Conservation (phyloP, 2,888 invertebrate species). For the Melieria picta region DNA sequence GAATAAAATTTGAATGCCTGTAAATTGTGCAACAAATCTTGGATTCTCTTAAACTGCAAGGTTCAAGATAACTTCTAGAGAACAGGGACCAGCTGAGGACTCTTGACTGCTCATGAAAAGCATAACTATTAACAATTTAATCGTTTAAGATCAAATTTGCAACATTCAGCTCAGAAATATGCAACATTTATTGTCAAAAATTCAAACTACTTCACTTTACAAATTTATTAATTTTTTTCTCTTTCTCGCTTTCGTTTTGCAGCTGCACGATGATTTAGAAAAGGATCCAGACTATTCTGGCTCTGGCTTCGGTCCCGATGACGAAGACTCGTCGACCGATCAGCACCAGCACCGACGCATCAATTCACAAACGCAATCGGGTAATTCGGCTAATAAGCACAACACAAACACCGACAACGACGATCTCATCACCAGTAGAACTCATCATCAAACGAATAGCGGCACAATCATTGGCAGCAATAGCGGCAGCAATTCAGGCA, state of each 20-base stretch:
- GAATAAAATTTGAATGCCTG: too few relatives aligned
- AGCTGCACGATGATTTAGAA: slow-evolving; percentile 68
- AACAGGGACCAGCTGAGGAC: too few relatives aligned
- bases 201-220: too few relatives aligned
- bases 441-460: slow-evolving; percentile 62
- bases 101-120: too few relatives aligned
- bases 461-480: slow-evolving; percentile 64
- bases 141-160: too few relatives aligned
- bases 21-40: too few relatives aligned
- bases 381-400: slow-evolving; percentile 54
- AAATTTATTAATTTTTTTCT: neutral
- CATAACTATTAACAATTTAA: too few relatives aligned
- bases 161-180: too few relatives aligned
- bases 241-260: slow-evolving; percentile 38
- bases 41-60: too few relatives aligned
- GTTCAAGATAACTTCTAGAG: too few relatives aligned
- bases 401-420: slow-evolving; percentile 58
- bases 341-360: slow-evolving; percentile 56
- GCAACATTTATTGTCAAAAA: too few relatives aligned
- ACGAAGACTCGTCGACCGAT: slow-evolving; percentile 72
- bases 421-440: slow-evolving; percentile 59
- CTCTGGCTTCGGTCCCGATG: slow-evolving; percentile 86
- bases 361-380: slow-evolving; percentile 50
- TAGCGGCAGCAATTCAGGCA: slow-evolving; percentile 61
- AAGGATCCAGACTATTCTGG: slow-evolving; percentile 85